A percentile compares a stretch with the other conserved stretches of the same genome.
Evolutionary conservation across 2,113 vertebrate genomes (phyloP).

Genomic region (Oryzias melastigma): DNA sequence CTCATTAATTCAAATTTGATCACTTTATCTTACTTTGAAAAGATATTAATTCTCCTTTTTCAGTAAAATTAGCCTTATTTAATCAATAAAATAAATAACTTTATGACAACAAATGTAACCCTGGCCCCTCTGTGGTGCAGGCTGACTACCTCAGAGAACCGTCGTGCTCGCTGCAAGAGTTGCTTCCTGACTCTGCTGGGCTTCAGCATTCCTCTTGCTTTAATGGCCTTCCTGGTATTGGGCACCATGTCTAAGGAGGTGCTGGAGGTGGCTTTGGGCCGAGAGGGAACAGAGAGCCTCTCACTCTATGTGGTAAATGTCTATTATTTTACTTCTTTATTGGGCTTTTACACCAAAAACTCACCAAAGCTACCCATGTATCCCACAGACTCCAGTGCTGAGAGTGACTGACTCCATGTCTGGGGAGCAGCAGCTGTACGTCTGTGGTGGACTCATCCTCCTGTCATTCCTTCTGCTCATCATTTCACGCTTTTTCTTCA

Average conservation of each 20-base stretch:
- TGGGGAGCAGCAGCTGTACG: constrained; percentile 67
- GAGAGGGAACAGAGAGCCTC: constrained; percentile 60
- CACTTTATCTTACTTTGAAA: too few relatives aligned
- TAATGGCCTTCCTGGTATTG: constrained; percentile 71
- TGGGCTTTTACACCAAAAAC: not conserved
- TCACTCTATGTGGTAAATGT: constrained; percentile 74
- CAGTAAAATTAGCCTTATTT: too few relatives aligned
- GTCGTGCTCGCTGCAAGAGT: constrained; percentile 74
- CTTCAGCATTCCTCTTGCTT: constrained; percentile 74
- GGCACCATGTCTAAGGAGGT: constrained; percentile 68
- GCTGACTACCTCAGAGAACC: constrained; percentile 63
- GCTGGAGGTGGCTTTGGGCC: constrained; percentile 68
- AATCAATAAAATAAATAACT: too few relatives aligned
- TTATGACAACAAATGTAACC: not conserved
- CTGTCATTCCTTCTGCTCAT: constrained; percentile 78
- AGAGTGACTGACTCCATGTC: constrained; percentile 67
- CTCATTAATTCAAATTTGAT: too few relatives aligned
- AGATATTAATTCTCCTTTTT: too few relatives aligned
- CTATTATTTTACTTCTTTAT: not conserved
- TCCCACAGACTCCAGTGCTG: constrained; percentile 64
- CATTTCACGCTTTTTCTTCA: constrained; percentile 73
- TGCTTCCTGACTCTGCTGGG: constrained; percentile 76
- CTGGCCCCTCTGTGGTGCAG: constrained; percentile 46
- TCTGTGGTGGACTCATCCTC: constrained; percentile 67
- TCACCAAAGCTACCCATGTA: constrained; percentile 1